Evolutionary conservation across 2,797 vertebrate genomes (phyloP), one percentile per base, ranked within the genome.

Genomic region (Alfaro cultratus): DNA sequence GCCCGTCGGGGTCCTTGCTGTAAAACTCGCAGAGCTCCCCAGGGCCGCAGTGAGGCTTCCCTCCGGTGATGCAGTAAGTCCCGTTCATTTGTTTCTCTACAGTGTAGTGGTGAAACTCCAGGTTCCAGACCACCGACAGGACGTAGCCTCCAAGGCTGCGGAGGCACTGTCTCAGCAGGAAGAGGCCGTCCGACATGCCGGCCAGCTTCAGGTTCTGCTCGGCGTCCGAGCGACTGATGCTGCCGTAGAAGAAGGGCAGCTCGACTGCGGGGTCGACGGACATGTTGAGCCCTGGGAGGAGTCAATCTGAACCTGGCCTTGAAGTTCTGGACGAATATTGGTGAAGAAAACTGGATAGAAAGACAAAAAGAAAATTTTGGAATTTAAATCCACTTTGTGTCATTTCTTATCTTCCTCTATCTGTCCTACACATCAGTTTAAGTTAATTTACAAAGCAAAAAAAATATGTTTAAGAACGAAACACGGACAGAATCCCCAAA

Each of bases 61-160:
- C 98, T 8, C 98, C 98, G 0, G 89, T 12, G 11, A 99, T 96
- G 93, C 96, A 97, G 57, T 96, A 99, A 5, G 98, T 99, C 43
- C 97, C 97, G 0, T 99, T 99, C 23, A 99, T 89, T 93, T 98
- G 97, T 80, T 97, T 97, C 88, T 99, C 98, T 3, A 99, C 89
- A 77, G 97, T 34, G 80, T 99, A 99, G 86, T 99, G 98, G 86
- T 97, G 95, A 83, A 98, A 97, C 81, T 97, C 96, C 81, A 98
- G 89, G 85, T 96, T 93, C 93, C 92, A 97, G 75, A 98, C 97
- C 0, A 99, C 0, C 0, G 98, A 99, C 11, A 99, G 95, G 74
- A 99, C 98, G 0, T 99, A 99, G n/a, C 98, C 98, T 0, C 98
- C 98, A 57, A 99, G 95, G 26, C 95, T 99, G 81, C 98, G 97